These are phyloP conservation scores for Hemaris fuciformis DNA, from an alignment of 2,888 invertebrate species.

Conservation along the genomic window DNA sequence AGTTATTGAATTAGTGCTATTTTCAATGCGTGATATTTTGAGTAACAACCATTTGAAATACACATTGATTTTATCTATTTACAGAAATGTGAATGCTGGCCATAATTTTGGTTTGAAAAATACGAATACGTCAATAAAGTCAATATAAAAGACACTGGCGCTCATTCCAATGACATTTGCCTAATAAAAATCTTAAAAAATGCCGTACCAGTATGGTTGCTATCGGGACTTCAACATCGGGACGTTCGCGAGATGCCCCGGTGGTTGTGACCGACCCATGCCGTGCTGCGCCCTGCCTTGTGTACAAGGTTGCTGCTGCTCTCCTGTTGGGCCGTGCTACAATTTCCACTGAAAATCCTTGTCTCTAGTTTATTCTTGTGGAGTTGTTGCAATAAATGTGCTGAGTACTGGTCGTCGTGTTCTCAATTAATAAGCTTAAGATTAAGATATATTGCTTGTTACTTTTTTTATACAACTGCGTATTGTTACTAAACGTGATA, in stretches of 20 bases:
- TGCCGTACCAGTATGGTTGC: slow-evolving; percentile 58
- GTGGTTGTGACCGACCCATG: slow-evolving; percentile 49
- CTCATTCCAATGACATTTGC: no score
- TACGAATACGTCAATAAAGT: not conserved
- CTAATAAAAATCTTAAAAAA: slow-evolving; percentile 23
- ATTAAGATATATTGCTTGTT: not conserved
- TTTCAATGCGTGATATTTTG: no score
- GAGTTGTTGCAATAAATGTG: not conserved
- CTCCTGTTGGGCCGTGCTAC: slow-evolving; percentile 52
- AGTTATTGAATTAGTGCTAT: no score
- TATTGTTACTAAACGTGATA: no score
- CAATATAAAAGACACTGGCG: not conserved
- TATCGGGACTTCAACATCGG: slow-evolving; percentile 61
- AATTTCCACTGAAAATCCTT: slow-evolving; percentile 41
- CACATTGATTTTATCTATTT: no score
- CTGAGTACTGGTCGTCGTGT: not conserved
- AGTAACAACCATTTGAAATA: no score
- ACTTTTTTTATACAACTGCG: not conserved
- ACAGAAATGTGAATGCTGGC: no score
- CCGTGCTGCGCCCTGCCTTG: slow-evolving; percentile 39
- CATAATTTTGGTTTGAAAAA: no score
- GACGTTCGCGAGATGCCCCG: slow-evolving; percentile 57
- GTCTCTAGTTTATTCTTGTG: not conserved
- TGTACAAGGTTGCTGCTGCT: slow-evolving; percentile 44
- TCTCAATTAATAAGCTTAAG: not conserved